Conservation (phyloP, 2,113 vertebrate species). For the Apaloderma vittatum region DNA sequence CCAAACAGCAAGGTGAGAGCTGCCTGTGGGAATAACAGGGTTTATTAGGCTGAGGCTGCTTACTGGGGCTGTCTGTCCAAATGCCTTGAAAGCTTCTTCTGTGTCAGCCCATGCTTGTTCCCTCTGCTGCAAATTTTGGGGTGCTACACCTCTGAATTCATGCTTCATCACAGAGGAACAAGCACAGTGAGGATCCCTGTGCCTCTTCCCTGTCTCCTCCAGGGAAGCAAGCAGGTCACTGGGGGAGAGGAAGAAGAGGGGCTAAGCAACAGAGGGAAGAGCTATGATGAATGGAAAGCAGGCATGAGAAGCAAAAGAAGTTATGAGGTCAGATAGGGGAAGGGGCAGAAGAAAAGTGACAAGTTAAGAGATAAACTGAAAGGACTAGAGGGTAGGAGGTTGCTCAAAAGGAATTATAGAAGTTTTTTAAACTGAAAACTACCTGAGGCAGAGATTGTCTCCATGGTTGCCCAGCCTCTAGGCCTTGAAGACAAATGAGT, state of each 20-base stretch:
- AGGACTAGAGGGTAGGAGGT: background rate
- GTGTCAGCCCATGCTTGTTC: background rate
- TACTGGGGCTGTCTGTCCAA: background rate
- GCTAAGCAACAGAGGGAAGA: background rate
- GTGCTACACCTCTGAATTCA: background rate
- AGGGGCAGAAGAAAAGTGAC: background rate
- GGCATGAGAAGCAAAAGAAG: background rate
- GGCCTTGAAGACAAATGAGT: background rate
- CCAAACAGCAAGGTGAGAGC: background rate
- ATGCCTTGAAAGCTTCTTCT: background rate
- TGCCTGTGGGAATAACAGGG: background rate
- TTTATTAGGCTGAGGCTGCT: background rate
- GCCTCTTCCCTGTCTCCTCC: background rate
- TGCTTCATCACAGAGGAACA: fast-evolving
- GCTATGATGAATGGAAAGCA: background rate
- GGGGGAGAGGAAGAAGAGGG: background rate
- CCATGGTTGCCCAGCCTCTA: background rate
- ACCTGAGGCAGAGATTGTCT: background rate
- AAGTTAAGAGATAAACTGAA: background rate
- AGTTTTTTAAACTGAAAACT: background rate
- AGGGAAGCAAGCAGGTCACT: background rate
- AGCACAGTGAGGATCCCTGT: fast-evolving
- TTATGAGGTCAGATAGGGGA: background rate
- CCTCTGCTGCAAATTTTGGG: background rate
- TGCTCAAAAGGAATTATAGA: background rate